These are phyloP conservation scores for Jaculus jaculus DNA, from an alignment of 2,113 vertebrate genomes.

Conservation along the genomic window DNA sequence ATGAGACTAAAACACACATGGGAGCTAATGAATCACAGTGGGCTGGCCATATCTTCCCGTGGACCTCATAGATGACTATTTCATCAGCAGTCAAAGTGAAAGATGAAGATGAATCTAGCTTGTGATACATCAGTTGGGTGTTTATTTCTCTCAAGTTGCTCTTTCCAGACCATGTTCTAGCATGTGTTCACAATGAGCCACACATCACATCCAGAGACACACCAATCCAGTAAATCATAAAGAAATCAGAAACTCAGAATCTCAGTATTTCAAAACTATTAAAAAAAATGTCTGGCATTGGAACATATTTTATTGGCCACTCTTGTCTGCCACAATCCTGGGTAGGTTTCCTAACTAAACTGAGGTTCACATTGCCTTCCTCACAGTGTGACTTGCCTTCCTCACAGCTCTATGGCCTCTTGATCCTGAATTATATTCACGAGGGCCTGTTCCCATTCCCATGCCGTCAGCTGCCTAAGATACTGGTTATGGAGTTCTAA, in stretches of 20 bases:
- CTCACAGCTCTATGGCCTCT: neutral
- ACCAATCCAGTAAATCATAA: neutral
- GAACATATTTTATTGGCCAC: neutral
- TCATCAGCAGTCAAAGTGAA: neutral
- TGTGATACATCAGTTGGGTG: neutral
- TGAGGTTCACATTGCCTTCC: neutral
- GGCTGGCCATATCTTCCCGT: neutral
- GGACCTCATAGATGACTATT: neutral
- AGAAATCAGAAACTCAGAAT: neutral
- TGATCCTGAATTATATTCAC: neutral
- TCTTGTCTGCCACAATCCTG: neutral
- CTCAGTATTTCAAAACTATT: neutral
- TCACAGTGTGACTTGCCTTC: neutral
- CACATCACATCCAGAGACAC: neutral
- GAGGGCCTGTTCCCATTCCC: neutral
- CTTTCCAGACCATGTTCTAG: neutral
- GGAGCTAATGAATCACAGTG: neutral
- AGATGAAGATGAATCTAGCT: neutral
- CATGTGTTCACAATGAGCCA: neutral
- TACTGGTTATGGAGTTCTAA: neutral
- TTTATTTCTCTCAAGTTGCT: constrained; percentile 10
- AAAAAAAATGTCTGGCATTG: neutral
- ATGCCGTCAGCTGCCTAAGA: neutral
- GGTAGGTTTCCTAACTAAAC: neutral
- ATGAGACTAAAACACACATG: neutral